A percentile compares a stretch with the other conserved stretches of the same genome.
These are phyloP conservation scores for Helarctos malayanus DNA, from an alignment of 2,797 vertebrate species.

Conservation along the genomic window DNA sequence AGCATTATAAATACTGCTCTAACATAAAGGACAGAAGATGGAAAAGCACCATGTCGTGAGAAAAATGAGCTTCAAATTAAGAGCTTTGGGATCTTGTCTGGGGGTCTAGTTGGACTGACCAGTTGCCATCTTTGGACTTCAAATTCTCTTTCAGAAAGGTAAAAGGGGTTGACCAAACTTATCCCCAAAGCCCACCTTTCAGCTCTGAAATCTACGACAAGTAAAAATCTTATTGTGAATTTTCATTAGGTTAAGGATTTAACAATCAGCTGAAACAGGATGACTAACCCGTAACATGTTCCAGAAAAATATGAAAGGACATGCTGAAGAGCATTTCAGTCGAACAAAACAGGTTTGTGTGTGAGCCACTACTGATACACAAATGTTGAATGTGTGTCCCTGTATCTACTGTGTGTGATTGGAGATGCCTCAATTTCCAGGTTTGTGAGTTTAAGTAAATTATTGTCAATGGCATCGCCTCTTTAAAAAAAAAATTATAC, in stretches of 20 bases:
- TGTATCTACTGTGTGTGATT: slow-evolving; percentile 87
- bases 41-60: not conserved
- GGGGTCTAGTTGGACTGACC: not conserved
- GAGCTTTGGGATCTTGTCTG: not conserved
- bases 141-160: not conserved
- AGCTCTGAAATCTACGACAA: slow-evolving; percentile 22
- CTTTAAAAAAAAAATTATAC: slow-evolving; percentile 84
- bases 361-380: slow-evolving; percentile 86
- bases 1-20: slow-evolving; percentile 78
- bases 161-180: not conserved
- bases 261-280: slow-evolving; percentile 58
- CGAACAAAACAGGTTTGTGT: slow-evolving; percentile 85
- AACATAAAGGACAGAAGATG: slow-evolving; percentile 57
- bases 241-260: slow-evolving; percentile 74
- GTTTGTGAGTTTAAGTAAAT: slow-evolving; percentile 89
- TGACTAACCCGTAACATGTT: slow-evolving; percentile 77
- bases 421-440: slow-evolving; percentile 88
- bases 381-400: slow-evolving; percentile 87
- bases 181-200: slow-evolving; percentile 24
- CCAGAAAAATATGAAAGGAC: slow-evolving; percentile 83
- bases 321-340: slow-evolving; percentile 86
- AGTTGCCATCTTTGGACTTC: not conserved
- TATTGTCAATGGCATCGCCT: slow-evolving; percentile 86
- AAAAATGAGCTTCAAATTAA: not conserved
- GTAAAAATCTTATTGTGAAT: slow-evolving; percentile 71